Evolutionary conservation across 1,140 invertebrate species (phyloP), one percentile per base, ranked within the genome.

Genomic region (Drosophila bocqueti): DNA sequence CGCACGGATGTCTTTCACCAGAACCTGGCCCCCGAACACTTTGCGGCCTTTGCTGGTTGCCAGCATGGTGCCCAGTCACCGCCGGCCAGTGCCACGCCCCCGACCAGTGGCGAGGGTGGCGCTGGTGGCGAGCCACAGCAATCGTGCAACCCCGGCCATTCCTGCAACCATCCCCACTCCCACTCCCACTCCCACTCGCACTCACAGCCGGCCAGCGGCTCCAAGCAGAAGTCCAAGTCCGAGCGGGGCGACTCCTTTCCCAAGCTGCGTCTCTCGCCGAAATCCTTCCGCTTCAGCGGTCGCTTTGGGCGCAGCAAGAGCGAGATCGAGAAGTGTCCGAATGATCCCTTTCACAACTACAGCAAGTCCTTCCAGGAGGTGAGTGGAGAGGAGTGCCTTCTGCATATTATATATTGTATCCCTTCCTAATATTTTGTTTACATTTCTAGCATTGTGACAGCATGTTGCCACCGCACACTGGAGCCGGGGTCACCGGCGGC

Each of bases 341-440:
- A 73, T 18, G 92, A 93, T 75, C 72, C 90, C 2, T 93, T 93
- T 65, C 81, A 90, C 45, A 91, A 75, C 74, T 93, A 93, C 59
- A 93, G 92, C 79, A 93, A 93, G 66, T 93, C 92, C 34, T 93
- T 93, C 75, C 92, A 93, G 61, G 92, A 93, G 92, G 92, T 93
- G 57, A 84, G 75, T 69, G 15, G 3, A 4, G 29, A 4, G 29
- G 29, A 46, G 4, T 26, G 24, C 21, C 45, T 8, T 5, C 18
- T 46, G 18, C 29, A 31, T 46, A 21, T 15, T 46, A 8, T 4
- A 3, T 15, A 13, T 15, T 0, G 31, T 31, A 31, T 31, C 31
- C 31, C 10, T 26, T 2, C 1, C 4, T 9, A 3, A 18, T 42
- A 26, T 9, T 47, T 26, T 26, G 1, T 2, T 26, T 26, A 26